A percentile compares a stretch with the other conserved stretches of the same genome.
These are phyloP conservation scores for Phorcus lineatus DNA, from an alignment of 2,888 invertebrate species.

Conservation along the genomic window DNA sequence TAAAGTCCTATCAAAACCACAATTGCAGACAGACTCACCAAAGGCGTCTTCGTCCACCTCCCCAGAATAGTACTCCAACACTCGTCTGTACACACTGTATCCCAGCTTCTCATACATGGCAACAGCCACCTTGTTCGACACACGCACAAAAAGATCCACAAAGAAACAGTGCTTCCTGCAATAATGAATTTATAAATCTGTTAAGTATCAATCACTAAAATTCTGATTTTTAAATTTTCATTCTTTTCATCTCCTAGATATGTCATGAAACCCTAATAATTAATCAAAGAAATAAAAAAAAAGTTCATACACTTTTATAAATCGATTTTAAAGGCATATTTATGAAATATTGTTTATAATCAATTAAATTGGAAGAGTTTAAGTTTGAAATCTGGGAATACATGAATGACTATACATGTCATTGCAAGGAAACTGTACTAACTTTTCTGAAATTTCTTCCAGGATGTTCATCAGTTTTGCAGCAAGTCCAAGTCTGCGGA, in stretches of 20 bases:
- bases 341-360: too few species aligned
- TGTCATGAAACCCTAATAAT: too few species aligned
- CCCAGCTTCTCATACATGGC: conserved; percentile 97
- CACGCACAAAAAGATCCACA: conserved; percentile 98
- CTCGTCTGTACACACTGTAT: conserved; percentile 96
- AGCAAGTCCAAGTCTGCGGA: conserved; percentile 92
- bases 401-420: background rate
- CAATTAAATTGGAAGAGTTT: too few species aligned
- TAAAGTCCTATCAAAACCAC: too few species aligned
- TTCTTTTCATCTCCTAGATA: background rate
- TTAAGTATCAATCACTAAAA: background rate
- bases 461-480: conserved; percentile 94
- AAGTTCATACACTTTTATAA: too few species aligned
- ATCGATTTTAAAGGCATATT: too few species aligned
- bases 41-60: conserved; percentile 98
- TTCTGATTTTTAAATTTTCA: background rate
- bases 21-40: conserved; percentile 80
- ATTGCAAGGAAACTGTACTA: conserved; percentile 30
- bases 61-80: conserved; percentile 95
- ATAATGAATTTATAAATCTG: background rate
- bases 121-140: conserved; percentile 97
- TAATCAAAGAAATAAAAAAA: too few species aligned
- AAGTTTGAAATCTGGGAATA: too few species aligned
- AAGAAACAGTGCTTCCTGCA: conserved; percentile 95
- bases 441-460: conserved; percentile 96